Base-by-base conservation (phyloP, 2,113 vertebrate genomes). In the mouse (Mus musculus) region DNA sequence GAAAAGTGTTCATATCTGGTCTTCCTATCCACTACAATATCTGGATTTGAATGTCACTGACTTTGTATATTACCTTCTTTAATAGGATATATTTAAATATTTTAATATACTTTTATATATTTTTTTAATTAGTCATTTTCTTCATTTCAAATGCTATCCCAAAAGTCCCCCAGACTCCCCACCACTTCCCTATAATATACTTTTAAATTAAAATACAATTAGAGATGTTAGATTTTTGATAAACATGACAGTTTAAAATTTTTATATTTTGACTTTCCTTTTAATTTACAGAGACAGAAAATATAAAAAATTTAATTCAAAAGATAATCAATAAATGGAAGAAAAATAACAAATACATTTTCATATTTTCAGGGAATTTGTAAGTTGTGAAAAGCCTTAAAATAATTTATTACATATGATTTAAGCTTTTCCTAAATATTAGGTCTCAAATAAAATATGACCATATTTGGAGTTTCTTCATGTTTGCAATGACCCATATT, bases 371-470 rank as follows among this genome's bases (percentile, higher is more conserved):
- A 71, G 11, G n/a, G 4, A 93, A 91, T 89, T 82, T 77, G 4
- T 65, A 93, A 61, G 63, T 78, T 85, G 19, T 69, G 46, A 80
- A 89, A 93, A 88, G 28, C 12, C 56, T 72, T n/a, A 36, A 63
- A 72, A 49, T 77, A 65, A 89, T 91, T 81, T 93, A 59, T 28
- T 94, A 54, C 28, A 7, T 75, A 94, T 76, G 56, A 20, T 93
- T 86, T 85, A 85, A 3, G 33, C 14, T 94, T 96, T 95, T 96
- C n/a, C 73, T 76, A n/a, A 72, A 61, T 84, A 86, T 36, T 93
- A 19, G 12, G 3, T 67, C 20, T 89, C 39, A 61, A 63, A 42
- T 95, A 91, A 97, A 97, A 93, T 61, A 61, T 76, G 7, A 71
- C 26, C 75, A 26, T 78, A 22, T 91, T 8, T 77, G 56, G 69